Evolutionary conservation across 1,140 invertebrate genomes (phyloP), one percentile per base, ranked within the genome.

Genomic region (Aphis craccivora): DNA sequence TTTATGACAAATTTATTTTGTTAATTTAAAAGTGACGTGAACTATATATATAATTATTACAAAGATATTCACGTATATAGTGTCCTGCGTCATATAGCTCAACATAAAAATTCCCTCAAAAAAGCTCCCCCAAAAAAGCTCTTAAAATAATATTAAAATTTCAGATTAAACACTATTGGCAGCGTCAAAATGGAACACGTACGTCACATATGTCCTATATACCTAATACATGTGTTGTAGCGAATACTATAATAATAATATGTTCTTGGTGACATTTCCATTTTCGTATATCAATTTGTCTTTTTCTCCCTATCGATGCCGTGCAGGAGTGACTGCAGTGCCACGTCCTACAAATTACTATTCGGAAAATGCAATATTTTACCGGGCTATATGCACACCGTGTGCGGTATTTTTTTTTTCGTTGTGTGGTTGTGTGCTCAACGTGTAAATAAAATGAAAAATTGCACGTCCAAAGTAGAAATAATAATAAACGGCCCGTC

Each of bases 211-310:
- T 60, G 22, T 51, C 5, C 22, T 23, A 55, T 60, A 60, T 60
- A n/a, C n/a, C n/a, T n/a, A 76, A 76, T 35, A 76, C 60, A n/a
- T 76, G n/a, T n/a, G n/a, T 76, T 76, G 60, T 76, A n/a, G 30
- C 60, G 60, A 76, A 67, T 67, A 11, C 60, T n/a, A 67, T n/a
- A 67, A n/a, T 67, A 67, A 67, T 67, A 76, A n/a, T 88, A 88
- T n/a, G 86, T 88, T n/a, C 48, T 88, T n/a, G 87, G 45, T 30
- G 87, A 67, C 55, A 30, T 90, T 60, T 90, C 53, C 89, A 67
- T 90, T 67, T 90, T 67, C 89, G 89, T 67, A 55, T 20, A 43
- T 90, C 88, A 40, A 90, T 90, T 90, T 43, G 89, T 90, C 89
- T 90, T 30, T 43, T 35, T 45, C 37, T 25, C 53, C 53, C 37